Percentiles rank a stretch among this genome's conserved stretches.
These are phyloP conservation scores for Mystacides longicornis DNA, from an alignment of 2,888 invertebrate genomes.

Conservation along the genomic window DNA sequence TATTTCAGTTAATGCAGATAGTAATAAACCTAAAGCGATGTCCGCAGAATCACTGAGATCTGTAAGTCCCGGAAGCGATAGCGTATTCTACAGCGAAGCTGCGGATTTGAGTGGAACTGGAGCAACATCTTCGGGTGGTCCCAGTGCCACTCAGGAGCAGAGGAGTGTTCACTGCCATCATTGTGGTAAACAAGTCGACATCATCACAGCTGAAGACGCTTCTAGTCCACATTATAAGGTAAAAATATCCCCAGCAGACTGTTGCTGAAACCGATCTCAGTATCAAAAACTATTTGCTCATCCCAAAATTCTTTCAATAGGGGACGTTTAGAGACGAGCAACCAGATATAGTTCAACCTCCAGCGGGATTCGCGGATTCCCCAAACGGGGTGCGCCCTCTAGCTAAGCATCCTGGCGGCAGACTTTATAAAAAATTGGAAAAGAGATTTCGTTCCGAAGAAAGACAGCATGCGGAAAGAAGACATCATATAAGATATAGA, in stretches of 20 bases:
- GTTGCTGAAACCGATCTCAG: not conserved
- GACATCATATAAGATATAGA: slow-evolving; percentile 58
- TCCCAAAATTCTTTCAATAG: slow-evolving; percentile 29
- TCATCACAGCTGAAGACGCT: slow-evolving; percentile 41
- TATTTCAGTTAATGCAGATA: slow-evolving; percentile 37
- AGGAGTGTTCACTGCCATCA: slow-evolving; percentile 66
- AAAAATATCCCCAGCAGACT: not conserved
- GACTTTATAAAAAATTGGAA: slow-evolving; percentile 70
- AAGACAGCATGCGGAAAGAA: slow-evolving; percentile 50
- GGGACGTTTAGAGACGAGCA: slow-evolving; percentile 47
- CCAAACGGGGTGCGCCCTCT: slow-evolving; percentile 47
- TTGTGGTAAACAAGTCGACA: slow-evolving; percentile 74
- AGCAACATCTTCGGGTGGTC: slow-evolving; percentile 40
- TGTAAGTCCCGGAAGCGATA: slow-evolving; percentile 86
- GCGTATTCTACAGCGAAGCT: slow-evolving; percentile 80
- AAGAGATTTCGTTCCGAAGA: slow-evolving; percentile 76
- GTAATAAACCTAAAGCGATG: slow-evolving; percentile 62
- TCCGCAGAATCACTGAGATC: slow-evolving; percentile 82
- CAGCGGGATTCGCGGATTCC: slow-evolving; percentile 83
- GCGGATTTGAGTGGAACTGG: slow-evolving; percentile 49
- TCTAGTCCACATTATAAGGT: slow-evolving; percentile 25
- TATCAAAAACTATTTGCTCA: too few relatives aligned
- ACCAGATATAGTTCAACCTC: slow-evolving; percentile 75
- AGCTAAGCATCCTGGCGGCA: slow-evolving; percentile 43
- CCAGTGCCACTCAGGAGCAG: slow-evolving; percentile 33